Evolutionary conservation across 2,888 invertebrate genomes (phyloP).

Genomic region (Drosophila testacea): DNA sequence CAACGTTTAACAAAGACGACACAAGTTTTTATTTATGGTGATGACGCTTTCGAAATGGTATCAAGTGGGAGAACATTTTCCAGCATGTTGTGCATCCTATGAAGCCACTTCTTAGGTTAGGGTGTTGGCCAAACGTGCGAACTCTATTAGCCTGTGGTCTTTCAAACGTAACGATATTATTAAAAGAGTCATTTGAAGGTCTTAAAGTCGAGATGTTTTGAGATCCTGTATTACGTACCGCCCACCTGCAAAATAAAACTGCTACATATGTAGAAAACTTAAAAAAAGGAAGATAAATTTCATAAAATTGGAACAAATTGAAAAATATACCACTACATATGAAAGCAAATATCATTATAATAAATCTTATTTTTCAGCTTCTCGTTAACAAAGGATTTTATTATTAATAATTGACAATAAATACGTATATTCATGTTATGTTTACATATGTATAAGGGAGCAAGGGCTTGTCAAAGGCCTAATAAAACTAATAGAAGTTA

Average conservation of each 20-base stretch:
- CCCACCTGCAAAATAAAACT: neutral
- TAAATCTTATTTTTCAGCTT: neutral
- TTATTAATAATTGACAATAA: no score
- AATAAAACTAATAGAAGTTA: no score
- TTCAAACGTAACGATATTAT: neutral
- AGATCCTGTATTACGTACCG: neutral
- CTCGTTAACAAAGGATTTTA: no score
- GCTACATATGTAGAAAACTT: neutral
- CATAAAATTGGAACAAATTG: neutral
- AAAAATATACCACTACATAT: slow-evolving; percentile 1
- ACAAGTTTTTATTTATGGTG: no score
- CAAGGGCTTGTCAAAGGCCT: no score
- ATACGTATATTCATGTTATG: no score
- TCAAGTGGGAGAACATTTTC: neutral
- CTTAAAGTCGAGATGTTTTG: neutral
- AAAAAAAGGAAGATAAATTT: neutral
- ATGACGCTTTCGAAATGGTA: no score
- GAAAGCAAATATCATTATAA: neutral
- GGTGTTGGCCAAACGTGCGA: neutral
- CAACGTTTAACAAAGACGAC: no score
- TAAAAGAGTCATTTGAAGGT: neutral
- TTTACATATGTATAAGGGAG: no score
- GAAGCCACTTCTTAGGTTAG: neutral
- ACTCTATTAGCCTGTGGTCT: no score
- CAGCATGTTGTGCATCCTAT: neutral